Base-by-base conservation (phyloP, 2,888 invertebrate species). In the Amphipoea oculea region DNA sequence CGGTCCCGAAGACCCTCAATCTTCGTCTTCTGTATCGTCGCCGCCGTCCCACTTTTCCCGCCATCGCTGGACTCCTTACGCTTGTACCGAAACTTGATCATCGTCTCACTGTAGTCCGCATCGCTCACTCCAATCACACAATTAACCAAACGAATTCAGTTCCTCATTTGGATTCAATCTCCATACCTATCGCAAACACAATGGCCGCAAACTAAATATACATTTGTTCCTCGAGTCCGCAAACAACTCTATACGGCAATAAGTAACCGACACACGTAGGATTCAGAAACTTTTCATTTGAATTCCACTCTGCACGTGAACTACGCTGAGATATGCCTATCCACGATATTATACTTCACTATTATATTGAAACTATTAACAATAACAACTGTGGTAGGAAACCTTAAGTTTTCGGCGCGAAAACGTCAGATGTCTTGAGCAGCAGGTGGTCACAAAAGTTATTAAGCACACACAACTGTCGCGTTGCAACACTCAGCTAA, bases 61-160 rank as follows among this genome's bases (percentile, higher is more conserved):
- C 92, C 93, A 92, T 94, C 95, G 91, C 87, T 95, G 82, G 93
- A 91, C 92, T 98, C 98, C 93, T 98, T 98, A 86, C 97, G 97
- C 91, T 98, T 98, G 89, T 98, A 98, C 85, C 98, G 97, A 95
- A 98, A 98, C 95, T 98, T 98, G 86, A 98, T 98, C 98, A 98
- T 98, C 93, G 87, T 95, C 92, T 91, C 92, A 89, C 90, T 89
- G 89, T 92, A 92, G 94, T 94, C 94, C 94, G 90, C 96, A 95
- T 96, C 89, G 92, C 93, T 88, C 90, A 91, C 90, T 89, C 88
- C 80, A 82, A 88, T 88, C 90, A 91, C 91, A 86, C 88, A 78
- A 84, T 87, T 79, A 87, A 80, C 87, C 88, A 81, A 85, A 89
- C 89, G 88, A 90, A 91, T 92, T 90, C 89, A 85, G 82, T 79